Evolutionary conservation across 2,888 invertebrate genomes (phyloP), one percentile per base, ranked within the genome.

Genomic region (Allolobophora icterica): DNA sequence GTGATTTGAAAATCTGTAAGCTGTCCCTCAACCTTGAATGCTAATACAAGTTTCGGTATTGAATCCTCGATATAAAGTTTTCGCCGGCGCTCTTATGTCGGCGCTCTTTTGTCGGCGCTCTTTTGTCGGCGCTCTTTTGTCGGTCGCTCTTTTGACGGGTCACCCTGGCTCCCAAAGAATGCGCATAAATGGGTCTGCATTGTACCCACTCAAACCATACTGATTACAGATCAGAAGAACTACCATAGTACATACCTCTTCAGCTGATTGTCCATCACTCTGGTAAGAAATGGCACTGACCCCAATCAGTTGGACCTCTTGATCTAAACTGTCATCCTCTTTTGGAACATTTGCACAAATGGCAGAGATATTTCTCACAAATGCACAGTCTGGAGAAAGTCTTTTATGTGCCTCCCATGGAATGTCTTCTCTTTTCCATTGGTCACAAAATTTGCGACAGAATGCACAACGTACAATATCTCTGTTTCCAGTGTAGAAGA

Each of bases 401-500:
- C 83, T 91, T 35, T 33, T 30, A 40, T 91, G 91, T 38, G 52
- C 90, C 24, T 0, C 84, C 33, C 17, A 4, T 58, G 90, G 90
- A 38, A 42, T 38, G 33, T 91, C 91, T 45, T 40, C 90, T n/a
- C 17, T 21, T 71, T 84, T 45, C 91, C 91, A 91, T 3, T 45
- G 33, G 45, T 83, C 58, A 40, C 58, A 38, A 11, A 15, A 33
- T 15, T 45, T 90, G 34, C 24, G n/a, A 90, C 91, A 91, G 90
- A 90, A 90, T 40, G 90, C 91, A 71, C 91, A 91, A 21, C 35
- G 33, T 34, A 45, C 83, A 24, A 30, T 24, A 30, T 91, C 91
- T n/a, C n/a, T 45, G n/a, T 38, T 90, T 33, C 91, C 91, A n/a
- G 34, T 71, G 84, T 91, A 91, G 42, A 90, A 58, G 91, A 91